These are phyloP conservation scores for Hipposideros larvatus DNA, from an alignment of 2,797 vertebrate genomes.

Conservation along the genomic window DNA sequence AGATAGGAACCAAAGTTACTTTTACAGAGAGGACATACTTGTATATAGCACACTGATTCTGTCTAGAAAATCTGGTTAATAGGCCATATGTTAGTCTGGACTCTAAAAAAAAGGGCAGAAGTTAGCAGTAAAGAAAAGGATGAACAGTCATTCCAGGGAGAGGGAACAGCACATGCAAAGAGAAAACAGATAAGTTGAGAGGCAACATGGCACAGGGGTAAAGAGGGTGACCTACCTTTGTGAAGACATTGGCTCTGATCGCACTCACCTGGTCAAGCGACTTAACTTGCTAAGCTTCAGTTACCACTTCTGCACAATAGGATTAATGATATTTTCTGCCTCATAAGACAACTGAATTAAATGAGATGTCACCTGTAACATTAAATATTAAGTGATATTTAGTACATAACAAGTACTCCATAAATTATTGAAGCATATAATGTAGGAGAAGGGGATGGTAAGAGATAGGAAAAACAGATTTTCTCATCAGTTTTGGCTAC, in stretches of 20 bases:
- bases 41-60: neutral
- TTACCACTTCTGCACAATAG: neutral
- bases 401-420: neutral
- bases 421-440: neutral
- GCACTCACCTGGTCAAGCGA: neutral
- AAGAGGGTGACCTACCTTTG: fast-evolving
- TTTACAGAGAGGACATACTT: neutral
- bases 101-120: neutral
- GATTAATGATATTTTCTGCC: neutral
- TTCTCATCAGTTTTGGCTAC: neutral
- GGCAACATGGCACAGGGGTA: neutral
- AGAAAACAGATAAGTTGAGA: neutral
- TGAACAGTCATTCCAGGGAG: neutral
- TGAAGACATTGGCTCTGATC: neutral
- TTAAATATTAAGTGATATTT: neutral
- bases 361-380: neutral
- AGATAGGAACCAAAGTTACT: neutral
- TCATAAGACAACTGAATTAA: neutral
- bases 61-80: too few species aligned
- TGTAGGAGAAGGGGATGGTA: neutral
- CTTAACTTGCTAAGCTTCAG: neutral
- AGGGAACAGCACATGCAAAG: neutral
- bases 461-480: neutral
- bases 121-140: neutral
- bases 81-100: neutral